Evolutionary conservation across 2,797 vertebrate genomes (phyloP).

Genomic region (Serranus cabrilla): DNA sequence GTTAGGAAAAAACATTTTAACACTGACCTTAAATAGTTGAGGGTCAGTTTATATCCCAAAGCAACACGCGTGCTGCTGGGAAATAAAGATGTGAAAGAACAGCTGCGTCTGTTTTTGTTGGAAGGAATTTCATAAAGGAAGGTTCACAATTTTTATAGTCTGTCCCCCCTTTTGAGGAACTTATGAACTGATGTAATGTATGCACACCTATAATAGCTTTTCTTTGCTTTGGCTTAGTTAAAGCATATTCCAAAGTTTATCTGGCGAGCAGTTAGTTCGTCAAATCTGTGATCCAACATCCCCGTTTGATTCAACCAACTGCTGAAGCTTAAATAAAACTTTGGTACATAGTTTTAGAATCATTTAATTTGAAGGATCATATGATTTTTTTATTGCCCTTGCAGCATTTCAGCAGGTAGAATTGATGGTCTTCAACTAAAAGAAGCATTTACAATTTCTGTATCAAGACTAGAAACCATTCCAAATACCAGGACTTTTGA

Average conservation of each 20-base stretch:
- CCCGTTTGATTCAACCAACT: neutral
- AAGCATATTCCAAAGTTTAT: neutral
- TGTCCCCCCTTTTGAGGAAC: neutral
- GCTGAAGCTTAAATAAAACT: neutral
- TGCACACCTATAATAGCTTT: too few relatives aligned
- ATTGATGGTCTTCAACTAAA: too few relatives aligned
- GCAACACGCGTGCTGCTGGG: neutral
- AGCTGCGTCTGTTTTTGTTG: conserved; percentile 12
- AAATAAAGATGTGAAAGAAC: neutral
- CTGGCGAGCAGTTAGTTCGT: neutral
- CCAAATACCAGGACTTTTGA: too few relatives aligned
- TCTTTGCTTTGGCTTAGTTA: too few relatives aligned
- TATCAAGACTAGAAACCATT: too few relatives aligned
- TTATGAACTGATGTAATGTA: too few relatives aligned
- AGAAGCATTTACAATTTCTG: too few relatives aligned
- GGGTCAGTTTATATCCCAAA: neutral
- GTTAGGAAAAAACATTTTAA: neutral
- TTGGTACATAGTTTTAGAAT: neutral
- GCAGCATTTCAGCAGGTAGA: too few relatives aligned
- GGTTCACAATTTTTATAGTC: neutral
- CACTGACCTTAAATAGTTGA: neutral
- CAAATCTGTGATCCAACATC: neutral
- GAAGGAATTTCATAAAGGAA: neutral
- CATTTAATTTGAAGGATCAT: neutral
- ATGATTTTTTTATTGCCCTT: too few relatives aligned